Base-by-base conservation (phyloP, 2,888 invertebrate genomes). In the Hypomecis punctinalis region DNA sequence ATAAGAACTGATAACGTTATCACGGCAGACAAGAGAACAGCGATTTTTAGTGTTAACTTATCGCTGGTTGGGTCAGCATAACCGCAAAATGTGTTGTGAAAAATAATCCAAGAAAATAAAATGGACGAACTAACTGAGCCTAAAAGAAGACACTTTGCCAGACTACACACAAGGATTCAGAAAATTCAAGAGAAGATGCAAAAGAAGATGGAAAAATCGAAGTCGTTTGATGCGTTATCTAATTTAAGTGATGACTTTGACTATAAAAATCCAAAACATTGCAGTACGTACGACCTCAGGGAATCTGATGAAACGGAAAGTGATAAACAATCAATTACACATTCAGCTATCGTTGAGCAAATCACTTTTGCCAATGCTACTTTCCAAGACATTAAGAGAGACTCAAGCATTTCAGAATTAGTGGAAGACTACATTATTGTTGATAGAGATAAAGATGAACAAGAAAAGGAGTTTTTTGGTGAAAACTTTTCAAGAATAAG, bases 141-240 rank as follows among this genome's bases (percentile, higher is more conserved):
- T 0, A 81, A 77, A 48, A 86, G 74, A 67, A 84, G 70, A 66
- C 86, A 87, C 66, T 87, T 93, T 48, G 73, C 83, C 0, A 88
- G 79, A 70, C 67, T 92, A 5, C 88, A 93, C 61, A 84, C 87
- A 66, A 85, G 72, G 71, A 85, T 92, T 63, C 90, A 89, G 74
- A 82, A 64, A 45, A 93, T 91, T 77, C 91, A 89, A 70, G 82
- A 81, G 36, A 85, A 88, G 76, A 89, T 92, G 88, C 90, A 90
- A 75, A 84, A 69, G 52, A 90, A 77, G 76, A 70, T 92, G 13
- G 86, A 88, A 60, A 91, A 89, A 75, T 91, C 90, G 0, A 89
- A 81, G 76, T 91, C 92, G 5, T 79, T 89, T 6, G 91, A 90
- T 62, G 79, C 81, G 11, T 60, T 91, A 42, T 69, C 82, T 6